Percentiles rank a stretch among this genome's conserved stretches.
These are phyloP conservation scores for Mesorhabditis belari DNA, from an alignment of 2,888 invertebrate species.

Conservation along the genomic window DNA sequence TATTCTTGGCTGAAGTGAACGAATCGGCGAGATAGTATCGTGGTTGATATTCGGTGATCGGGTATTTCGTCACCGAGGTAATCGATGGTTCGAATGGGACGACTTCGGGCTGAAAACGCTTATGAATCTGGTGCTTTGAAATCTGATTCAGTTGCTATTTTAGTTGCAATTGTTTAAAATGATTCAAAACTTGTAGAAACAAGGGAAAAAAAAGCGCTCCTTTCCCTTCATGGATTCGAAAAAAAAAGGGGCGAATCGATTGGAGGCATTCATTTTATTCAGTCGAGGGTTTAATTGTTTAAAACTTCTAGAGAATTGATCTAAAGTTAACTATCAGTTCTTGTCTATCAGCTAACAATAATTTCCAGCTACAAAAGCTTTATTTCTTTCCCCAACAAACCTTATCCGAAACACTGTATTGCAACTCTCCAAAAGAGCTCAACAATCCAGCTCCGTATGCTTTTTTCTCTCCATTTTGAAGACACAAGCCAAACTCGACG, in stretches of 20 bases:
- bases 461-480: slow-evolving; percentile 82
- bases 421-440: slow-evolving; percentile 89
- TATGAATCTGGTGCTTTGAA: too few relatives aligned
- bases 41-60: slow-evolving; percentile 94
- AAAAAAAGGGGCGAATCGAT: too few relatives aligned
- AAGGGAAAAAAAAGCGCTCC: too few relatives aligned
- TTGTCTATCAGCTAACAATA: too few relatives aligned
- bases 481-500: slow-evolving; percentile 94
- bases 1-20: slow-evolving; percentile 90
- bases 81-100: slow-evolving; percentile 79
- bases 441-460: slow-evolving; percentile 97
- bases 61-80: slow-evolving; percentile 83
- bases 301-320: too few relatives aligned
- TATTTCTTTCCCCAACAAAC: neutral
- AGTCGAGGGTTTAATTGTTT: too few relatives aligned
- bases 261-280: too few relatives aligned
- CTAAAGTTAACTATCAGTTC: too few relatives aligned
- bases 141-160: too few relatives aligned
- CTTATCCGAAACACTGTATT: slow-evolving; percentile 41
- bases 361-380: neutral
- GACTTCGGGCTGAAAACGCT: slow-evolving; percentile 62
- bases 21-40: slow-evolving; percentile 90
- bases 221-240: too few relatives aligned
- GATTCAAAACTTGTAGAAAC: too few relatives aligned
- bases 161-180: too few relatives aligned